Evolutionary conservation across 2,888 invertebrate genomes (phyloP).

Genomic region (Bombyx huttoni): DNA sequence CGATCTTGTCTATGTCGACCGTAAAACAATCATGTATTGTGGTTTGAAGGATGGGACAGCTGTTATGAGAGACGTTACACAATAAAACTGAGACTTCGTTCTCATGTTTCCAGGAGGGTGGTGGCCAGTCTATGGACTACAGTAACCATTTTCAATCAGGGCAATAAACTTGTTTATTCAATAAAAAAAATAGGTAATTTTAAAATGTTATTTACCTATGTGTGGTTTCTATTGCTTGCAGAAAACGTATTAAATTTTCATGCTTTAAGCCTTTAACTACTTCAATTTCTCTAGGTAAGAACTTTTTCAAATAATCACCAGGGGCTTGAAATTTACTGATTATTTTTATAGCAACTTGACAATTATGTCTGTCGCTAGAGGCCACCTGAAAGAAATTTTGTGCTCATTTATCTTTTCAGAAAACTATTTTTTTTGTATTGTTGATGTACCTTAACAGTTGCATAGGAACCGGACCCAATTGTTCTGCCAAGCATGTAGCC

Average conservation of each 20-base stretch:
- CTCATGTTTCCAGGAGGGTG: no score
- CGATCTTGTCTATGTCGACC: no score
- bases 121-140: no score
- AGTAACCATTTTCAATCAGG: no score
- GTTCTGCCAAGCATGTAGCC: constrained; percentile 82
- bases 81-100: no score
- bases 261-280: constrained; percentile 86
- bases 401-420: background rate
- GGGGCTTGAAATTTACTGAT: constrained; percentile 87
- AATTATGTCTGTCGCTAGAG: constrained; percentile 79
- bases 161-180: no score
- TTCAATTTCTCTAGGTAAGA: constrained; percentile 85
- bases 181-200: no score
- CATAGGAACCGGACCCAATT: constrained; percentile 87
- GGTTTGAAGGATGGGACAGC: no score
- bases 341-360: constrained; percentile 86
- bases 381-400: constrained; percentile 69
- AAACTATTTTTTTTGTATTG: background rate
- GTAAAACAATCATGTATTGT: no score
- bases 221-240: constrained; percentile 88
- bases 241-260: constrained; percentile 83
- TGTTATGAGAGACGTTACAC: no score
- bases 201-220: constrained; percentile 72
- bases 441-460: constrained; percentile 78
- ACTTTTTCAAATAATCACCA: constrained; percentile 84